Evolutionary conservation across 2,797 vertebrate species (phyloP).

Genomic region (Pseudocheirus occidentalis): DNA sequence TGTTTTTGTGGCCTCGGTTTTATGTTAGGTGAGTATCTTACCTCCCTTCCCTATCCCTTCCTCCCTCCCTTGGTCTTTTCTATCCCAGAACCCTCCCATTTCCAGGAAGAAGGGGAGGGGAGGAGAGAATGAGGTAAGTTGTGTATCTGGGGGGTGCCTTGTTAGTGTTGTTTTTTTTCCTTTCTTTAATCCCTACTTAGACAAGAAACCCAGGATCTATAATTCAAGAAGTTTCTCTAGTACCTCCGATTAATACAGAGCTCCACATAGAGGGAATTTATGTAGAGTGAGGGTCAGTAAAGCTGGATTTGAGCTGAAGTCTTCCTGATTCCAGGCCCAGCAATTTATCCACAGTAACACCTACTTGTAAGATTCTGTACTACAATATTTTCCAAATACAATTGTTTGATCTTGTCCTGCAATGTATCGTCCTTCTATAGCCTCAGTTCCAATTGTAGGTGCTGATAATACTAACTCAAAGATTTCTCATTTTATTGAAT

Average conservation of each 20-base stretch:
- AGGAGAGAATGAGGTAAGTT: background rate
- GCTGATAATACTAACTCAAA: background rate
- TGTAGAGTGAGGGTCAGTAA: background rate
- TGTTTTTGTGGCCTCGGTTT: background rate
- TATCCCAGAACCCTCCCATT: background rate
- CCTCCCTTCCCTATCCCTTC: background rate
- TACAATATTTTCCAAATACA: background rate
- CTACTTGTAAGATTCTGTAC: background rate
- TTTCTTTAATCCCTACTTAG: background rate
- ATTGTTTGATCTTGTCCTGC: background rate
- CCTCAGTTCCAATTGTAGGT: background rate
- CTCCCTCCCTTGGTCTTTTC: background rate
- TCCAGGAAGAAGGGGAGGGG: background rate
- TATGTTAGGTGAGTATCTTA: background rate
- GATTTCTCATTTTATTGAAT: background rate
- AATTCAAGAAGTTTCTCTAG: slow-evolving; percentile 17
- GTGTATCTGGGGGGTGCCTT: background rate
- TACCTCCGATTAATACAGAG: background rate
- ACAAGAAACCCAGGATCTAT: background rate
- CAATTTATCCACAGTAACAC: background rate
- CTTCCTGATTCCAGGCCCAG: background rate
- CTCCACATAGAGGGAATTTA: background rate
- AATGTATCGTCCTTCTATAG: background rate
- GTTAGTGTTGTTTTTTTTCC: background rate
- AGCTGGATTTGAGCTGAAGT: background rate